These are phyloP conservation scores for Tamias sibiricus DNA, from an alignment of 2,113 vertebrate genomes.

Conservation along the genomic window DNA sequence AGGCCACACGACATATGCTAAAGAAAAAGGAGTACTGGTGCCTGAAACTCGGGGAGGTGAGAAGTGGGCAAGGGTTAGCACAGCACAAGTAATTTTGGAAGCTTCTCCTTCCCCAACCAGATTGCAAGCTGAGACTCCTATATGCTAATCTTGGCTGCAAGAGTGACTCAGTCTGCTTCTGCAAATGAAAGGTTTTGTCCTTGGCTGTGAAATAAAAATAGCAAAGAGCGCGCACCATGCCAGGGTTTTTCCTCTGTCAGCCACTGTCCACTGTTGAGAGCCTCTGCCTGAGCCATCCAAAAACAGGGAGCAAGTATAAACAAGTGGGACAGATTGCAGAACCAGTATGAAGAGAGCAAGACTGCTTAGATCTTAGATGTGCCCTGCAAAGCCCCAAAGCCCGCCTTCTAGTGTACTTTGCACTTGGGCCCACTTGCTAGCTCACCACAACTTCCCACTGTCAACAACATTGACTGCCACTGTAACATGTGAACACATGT, in stretches of 20 bases:
- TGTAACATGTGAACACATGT: fast-evolving
- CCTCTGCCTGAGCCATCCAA: neutral
- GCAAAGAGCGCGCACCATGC: neutral
- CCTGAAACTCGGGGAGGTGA: neutral
- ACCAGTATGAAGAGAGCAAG: neutral
- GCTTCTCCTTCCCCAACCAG: neutral
- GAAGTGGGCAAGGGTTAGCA: neutral
- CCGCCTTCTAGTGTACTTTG: neutral
- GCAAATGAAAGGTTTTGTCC: constrained; percentile 47
- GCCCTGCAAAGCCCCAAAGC: neutral
- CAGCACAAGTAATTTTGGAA: neutral
- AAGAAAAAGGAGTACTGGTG: neutral
- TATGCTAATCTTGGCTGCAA: constrained; percentile 27
- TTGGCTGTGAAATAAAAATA: constrained; percentile 67
- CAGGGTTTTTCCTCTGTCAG: neutral
- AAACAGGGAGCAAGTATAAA: neutral
- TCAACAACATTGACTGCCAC: neutral
- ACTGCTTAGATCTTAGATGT: too few species aligned
- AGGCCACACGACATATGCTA: neutral
- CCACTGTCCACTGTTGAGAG: neutral
- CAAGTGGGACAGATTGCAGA: neutral
- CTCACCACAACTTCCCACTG: neutral
- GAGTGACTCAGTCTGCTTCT: constrained; percentile 58
- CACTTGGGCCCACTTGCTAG: neutral
- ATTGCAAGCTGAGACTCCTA: neutral